Base-by-base conservation (phyloP, 35 echinoderm and acorn worm genomes). In the Acanthaster planci region DNA sequence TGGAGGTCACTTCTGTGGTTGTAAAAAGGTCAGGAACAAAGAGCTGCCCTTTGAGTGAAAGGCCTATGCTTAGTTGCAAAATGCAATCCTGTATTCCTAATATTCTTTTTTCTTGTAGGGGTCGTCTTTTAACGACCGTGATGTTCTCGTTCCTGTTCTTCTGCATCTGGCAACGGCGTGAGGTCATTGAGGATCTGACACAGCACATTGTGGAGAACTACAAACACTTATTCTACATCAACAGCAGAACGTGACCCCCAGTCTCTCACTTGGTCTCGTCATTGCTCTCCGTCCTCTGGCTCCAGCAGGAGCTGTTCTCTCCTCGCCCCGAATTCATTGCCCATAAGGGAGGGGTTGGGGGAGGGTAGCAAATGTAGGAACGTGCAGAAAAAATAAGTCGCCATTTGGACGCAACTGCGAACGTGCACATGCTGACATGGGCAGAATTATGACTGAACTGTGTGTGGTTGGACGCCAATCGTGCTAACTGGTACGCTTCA, bases 111-210 rank as follows among this genome's bases (percentile, higher is more conserved):
- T 22, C 8, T 16, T 64, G 8, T 51, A 90, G 89, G 52, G 84
- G 82, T 42, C 81, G 89, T 56, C 56, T 90, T 10, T 37, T 90
- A 51, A 55, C 59, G 1, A 90, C 89, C 55, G 38, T 90, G 22
- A 57, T 54, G 30, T 64, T 90, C 16, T 51, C 42, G 18, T 76
- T 84, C 47, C 50, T 81, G 3, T 38, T 86, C 42, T 85, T 85
- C 40, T 86, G 77, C 64, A 44, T 90, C 84, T 90, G 89, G 89
- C 89, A 86, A 47, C 67, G 79, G 10, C 53, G 77, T 44, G 89
- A 90, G 21, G 37, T 90, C 32, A 42, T 90, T 51, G 89, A 90
- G 40, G 82, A 84, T 17, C 40, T 84, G 22, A 77, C 54, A 16
- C 47, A 52, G 32, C 76, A 78, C 83, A 79, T 90, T 64, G 53